Evolutionary conservation across 1,140 invertebrate genomes (phyloP).

Genomic region (Heterodera schachtii): DNA sequence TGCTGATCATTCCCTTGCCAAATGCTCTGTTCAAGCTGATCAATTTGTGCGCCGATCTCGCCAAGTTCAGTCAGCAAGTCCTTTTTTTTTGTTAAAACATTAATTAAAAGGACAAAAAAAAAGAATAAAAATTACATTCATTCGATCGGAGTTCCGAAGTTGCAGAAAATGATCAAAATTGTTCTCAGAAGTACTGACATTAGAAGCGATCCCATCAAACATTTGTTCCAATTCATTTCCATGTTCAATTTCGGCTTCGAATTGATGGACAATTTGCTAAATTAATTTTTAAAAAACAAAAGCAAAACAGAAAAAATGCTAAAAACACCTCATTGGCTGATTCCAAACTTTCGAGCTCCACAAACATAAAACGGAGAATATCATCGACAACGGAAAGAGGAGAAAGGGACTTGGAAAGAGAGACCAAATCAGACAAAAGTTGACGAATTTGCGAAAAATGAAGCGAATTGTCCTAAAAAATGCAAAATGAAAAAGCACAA

Average conservation of each 20-base stretch:
- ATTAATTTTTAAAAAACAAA: neutral
- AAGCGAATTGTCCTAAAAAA: too few species aligned
- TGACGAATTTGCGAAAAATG: too few species aligned
- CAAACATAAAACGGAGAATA: slow-evolving; percentile 41
- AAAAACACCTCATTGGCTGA: slow-evolving; percentile 34
- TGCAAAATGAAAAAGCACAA: too few species aligned
- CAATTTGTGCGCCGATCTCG: slow-evolving; percentile 19
- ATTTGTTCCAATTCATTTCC: slow-evolving; percentile 24
- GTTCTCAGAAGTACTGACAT: slow-evolving; percentile 23
- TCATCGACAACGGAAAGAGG: too few species aligned
- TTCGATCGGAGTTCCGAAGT: neutral
- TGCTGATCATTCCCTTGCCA: neutral
- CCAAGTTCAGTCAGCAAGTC: neutral
- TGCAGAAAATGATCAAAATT: neutral
- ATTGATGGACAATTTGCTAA: slow-evolving; percentile 39
- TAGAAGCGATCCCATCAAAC: neutral
- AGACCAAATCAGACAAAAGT: too few species aligned
- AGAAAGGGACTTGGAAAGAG: too few species aligned
- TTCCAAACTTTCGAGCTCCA: slow-evolving; percentile 49
- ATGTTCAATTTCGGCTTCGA: slow-evolving; percentile 38
- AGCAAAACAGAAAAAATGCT: too few species aligned
- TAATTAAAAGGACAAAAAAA: too few species aligned
- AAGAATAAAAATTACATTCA: slow-evolving; percentile 14
- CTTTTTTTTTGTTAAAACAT: too few species aligned
- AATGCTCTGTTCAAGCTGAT: slow-evolving; percentile 36